phyloP scores from a whole-genome alignment of 2,797 vertebrate species.

The Leptatherina wallacei region DNA sequence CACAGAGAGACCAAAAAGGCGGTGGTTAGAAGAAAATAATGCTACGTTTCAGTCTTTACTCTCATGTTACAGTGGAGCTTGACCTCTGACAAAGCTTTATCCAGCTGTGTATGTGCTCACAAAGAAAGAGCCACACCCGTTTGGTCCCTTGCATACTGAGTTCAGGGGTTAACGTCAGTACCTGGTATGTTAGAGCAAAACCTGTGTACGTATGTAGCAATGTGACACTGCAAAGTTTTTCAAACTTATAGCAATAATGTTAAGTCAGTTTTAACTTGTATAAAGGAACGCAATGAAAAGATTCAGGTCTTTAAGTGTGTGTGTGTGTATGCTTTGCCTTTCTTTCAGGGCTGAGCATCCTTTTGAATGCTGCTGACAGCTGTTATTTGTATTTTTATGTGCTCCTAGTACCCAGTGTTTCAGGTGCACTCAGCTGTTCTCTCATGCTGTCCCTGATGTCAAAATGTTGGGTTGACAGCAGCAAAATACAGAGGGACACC shows the following conservation, averaged over 20 bases:
- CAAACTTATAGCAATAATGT: too few species aligned
- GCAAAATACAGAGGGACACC: constrained; percentile 78
- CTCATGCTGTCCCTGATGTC: constrained; percentile 69
- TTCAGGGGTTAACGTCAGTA: neutral
- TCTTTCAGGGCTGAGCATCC: constrained; percentile 35
- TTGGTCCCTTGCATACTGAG: neutral
- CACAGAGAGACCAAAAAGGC: neutral
- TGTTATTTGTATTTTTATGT: constrained; percentile 77
- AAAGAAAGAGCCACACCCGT: neutral
- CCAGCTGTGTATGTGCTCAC: constrained; percentile 3
- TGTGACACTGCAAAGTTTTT: neutral
- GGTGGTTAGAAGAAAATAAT: neutral
- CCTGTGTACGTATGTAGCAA: too few species aligned
- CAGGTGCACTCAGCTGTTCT: constrained; percentile 63
- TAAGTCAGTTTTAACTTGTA: neutral
- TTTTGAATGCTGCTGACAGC: constrained; percentile 68
- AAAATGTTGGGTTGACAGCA: constrained; percentile 72
- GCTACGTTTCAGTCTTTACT: neutral
- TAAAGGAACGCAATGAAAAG: neutral
- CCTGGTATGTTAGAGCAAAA: neutral
- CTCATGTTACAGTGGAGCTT: neutral
- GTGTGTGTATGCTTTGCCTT: constrained; percentile 23
- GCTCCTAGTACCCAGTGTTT: constrained; percentile 64
- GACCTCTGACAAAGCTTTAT: constrained; percentile 3
- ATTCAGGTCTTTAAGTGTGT: too few species aligned